phyloP scores from a whole-genome alignment of 2,888 invertebrate species.

The Aphrophora alni region DNA sequence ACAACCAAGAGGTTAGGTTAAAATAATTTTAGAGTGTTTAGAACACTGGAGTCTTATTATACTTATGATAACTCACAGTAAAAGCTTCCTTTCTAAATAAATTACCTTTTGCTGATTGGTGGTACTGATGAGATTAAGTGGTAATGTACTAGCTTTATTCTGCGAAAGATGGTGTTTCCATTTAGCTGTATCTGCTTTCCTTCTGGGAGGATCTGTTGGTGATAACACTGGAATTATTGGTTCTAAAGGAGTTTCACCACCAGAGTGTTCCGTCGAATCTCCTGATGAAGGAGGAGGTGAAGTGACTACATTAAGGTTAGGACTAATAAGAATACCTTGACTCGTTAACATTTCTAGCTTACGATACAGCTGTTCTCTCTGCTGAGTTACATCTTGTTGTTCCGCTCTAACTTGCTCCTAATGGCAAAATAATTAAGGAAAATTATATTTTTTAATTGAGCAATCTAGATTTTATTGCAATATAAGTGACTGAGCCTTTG shows the following conservation, averaged over 20 bases:
- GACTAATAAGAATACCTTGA: constrained; percentile 73
- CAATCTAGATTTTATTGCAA: no score
- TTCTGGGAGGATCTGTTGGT: constrained; percentile 50
- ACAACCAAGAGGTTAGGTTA: neutral
- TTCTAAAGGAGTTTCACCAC: neutral
- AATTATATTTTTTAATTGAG: no score
- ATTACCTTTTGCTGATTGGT: constrained; percentile 76
- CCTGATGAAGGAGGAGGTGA: constrained; percentile 48
- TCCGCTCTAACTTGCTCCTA: constrained; percentile 73
- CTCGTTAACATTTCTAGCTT: constrained; percentile 83
- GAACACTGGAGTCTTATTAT: constrained; percentile 10
- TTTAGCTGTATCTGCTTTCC: constrained; percentile 51
- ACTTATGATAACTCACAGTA: neutral
- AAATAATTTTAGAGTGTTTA: no score
- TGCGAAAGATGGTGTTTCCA: constrained; percentile 50
- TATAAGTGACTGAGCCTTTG: no score
- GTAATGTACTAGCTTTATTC: constrained; percentile 58
- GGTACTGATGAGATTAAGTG: constrained; percentile 77
- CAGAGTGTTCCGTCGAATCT: constrained; percentile 4
- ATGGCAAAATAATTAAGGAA: no score
- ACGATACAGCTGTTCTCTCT: constrained; percentile 88
- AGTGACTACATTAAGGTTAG: constrained; percentile 63
- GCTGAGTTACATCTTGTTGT: constrained; percentile 86
- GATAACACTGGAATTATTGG: constrained; percentile 41
- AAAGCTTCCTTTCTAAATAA: no score